phyloP scores from a whole-genome alignment of 1,140 invertebrate species.

The Aphaenogaster rudis region DNA sequence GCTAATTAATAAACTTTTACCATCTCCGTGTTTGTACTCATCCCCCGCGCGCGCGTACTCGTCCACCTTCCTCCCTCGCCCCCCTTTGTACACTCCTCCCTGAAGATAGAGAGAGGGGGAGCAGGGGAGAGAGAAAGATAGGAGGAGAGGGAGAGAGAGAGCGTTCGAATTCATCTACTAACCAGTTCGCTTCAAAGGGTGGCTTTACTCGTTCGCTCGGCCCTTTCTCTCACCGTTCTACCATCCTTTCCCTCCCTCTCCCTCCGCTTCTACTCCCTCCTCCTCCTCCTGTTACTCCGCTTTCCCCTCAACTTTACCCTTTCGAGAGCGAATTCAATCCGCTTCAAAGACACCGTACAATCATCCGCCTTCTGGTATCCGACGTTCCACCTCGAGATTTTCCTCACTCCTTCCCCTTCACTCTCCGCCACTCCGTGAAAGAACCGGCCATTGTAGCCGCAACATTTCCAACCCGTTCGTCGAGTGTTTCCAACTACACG shows the following conservation, averaged over 20 bases:
- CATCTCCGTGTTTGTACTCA: slow-evolving; percentile 80
- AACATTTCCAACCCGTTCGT: slow-evolving; percentile 35
- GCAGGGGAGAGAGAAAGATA: neutral
- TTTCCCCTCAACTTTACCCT: slow-evolving; percentile 64
- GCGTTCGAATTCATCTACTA: slow-evolving; percentile 83
- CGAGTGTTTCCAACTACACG: slow-evolving; percentile 20
- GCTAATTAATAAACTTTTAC: slow-evolving; percentile 86
- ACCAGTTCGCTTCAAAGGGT: slow-evolving; percentile 82
- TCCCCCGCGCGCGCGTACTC: slow-evolving; percentile 51
- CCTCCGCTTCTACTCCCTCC: neutral
- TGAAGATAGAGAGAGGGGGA: neutral
- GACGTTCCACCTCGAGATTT: slow-evolving; percentile 72
- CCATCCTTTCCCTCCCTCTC: slow-evolving; percentile 13
- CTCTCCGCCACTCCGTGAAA: neutral
- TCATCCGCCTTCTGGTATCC: slow-evolving; percentile 70
- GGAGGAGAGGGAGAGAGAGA: slow-evolving; percentile 28
- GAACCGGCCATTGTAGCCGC: slow-evolving; percentile 53
- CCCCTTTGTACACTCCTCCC: slow-evolving; percentile 31
- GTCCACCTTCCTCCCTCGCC: slow-evolving; percentile 22
- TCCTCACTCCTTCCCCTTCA: slow-evolving; percentile 26
- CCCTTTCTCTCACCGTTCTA: slow-evolving; percentile 54
- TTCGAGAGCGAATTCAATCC: slow-evolving; percentile 70
- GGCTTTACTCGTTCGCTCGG: slow-evolving; percentile 77
- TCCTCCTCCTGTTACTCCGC: slow-evolving; percentile 29
- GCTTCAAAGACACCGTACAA: slow-evolving; percentile 77